These are phyloP conservation scores for Harpalus rubripes DNA, from an alignment of 2,888 invertebrate species.

Conservation along the genomic window DNA sequence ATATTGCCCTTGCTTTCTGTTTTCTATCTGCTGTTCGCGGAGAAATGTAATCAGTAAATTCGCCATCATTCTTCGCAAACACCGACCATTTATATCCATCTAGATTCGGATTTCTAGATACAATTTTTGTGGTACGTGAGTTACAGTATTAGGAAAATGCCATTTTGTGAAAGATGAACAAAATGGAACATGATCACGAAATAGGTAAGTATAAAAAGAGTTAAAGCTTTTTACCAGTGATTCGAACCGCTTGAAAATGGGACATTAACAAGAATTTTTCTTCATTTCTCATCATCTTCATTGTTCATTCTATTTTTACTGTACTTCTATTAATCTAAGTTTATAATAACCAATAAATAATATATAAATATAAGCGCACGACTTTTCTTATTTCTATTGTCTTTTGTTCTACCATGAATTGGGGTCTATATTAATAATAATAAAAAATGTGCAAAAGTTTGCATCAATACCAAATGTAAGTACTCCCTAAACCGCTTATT, in stretches of 20 bases:
- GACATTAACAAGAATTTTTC: background rate
- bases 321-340: background rate
- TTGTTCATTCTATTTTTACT: background rate
- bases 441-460: too few relatives aligned
- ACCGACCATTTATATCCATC: conserved; percentile 26
- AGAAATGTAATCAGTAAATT: conserved; percentile 25
- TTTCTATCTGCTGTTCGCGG: background rate
- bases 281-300: too few relatives aligned
- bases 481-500: too few relatives aligned
- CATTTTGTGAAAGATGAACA: background rate
- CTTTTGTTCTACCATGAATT: background rate
- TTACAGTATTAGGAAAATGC: background rate
- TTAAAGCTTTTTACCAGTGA: conserved; percentile 6
- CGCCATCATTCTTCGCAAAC: conserved; percentile 19
- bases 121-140: conserved; percentile 7
- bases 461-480: too few relatives aligned
- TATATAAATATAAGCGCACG: background rate
- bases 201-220: conserved; percentile 5
- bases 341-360: too few relatives aligned
- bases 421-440: background rate
- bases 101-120: conserved; percentile 4
- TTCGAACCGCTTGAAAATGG: background rate
- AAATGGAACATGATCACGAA: background rate
- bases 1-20: background rate
- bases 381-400: background rate